Percentiles rank a stretch among this genome's conserved stretches.
These are phyloP conservation scores for Steromphala cineraria DNA, from an alignment of 2,888 invertebrate species.

Conservation along the genomic window DNA sequence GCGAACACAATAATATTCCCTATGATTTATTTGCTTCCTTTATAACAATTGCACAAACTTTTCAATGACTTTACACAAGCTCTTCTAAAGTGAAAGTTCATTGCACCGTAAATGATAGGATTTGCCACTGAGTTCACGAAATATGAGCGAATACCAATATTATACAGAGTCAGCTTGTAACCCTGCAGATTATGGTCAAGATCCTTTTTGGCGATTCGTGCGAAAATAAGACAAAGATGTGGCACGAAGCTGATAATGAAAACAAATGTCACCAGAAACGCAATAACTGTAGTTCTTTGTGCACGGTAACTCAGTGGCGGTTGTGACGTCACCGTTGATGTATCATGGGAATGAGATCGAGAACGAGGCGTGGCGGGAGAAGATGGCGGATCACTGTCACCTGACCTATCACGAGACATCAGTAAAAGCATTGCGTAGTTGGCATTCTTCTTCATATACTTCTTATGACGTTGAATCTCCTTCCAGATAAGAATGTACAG, in stretches of 20 bases:
- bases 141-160: slow-evolving; percentile 57
- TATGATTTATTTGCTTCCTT: neutral
- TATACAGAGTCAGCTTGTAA: slow-evolving; percentile 42
- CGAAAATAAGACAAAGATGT: slow-evolving; percentile 49
- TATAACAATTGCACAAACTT: neutral
- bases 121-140: slow-evolving; percentile 59
- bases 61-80: slow-evolving; percentile 16
- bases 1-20: too few species aligned
- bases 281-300: slow-evolving; percentile 39
- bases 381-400: neutral
- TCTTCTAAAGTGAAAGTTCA: slow-evolving; percentile 49
- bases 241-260: slow-evolving; percentile 60
- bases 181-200: slow-evolving; percentile 37
- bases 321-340: slow-evolving; percentile 29
- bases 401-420: neutral
- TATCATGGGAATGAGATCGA: slow-evolving; percentile 20
- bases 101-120: slow-evolving; percentile 57
- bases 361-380: slow-evolving; percentile 27
- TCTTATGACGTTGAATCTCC: neutral
- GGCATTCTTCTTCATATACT: slow-evolving; percentile 13
- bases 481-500: slow-evolving; percentile 3
- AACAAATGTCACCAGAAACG: slow-evolving; percentile 53
- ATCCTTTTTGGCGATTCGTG: slow-evolving; percentile 40
- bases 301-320: slow-evolving; percentile 28
- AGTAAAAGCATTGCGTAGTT: neutral